Conservation (phyloP, 2,113 vertebrate genomes). For the Morone saxatilis region DNA sequence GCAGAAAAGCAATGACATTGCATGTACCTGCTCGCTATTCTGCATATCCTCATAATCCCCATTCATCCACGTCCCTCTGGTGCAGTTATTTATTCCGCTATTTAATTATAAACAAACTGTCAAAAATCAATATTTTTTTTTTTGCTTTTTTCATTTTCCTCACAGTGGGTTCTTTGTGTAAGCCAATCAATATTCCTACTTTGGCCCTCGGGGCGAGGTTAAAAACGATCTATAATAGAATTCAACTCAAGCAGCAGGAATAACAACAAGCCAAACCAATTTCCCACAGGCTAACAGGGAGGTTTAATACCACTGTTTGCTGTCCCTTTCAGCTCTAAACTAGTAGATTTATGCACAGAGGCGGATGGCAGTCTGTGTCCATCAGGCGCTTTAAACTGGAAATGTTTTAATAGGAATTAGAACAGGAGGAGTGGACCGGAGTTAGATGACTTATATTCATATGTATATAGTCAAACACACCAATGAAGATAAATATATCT, state of each 20-base stretch:
- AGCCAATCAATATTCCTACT: conserved; percentile 69
- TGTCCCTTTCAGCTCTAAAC: conserved; percentile 18
- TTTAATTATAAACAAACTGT: conserved; percentile 70
- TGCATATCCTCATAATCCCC: conserved; percentile 39
- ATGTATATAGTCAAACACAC: neutral
- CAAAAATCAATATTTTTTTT: conserved; percentile 71
- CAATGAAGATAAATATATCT: neutral
- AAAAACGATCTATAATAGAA: conserved; percentile 69
- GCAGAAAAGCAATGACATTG: neutral
- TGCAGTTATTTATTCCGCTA: conserved; percentile 38
- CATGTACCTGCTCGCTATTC: conserved; percentile 13
- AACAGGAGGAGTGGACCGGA: neutral
- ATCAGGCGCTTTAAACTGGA: conserved; percentile 3
- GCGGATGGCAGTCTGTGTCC: neutral
- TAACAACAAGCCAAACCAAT: conserved; percentile 65
- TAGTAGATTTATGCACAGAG: neutral
- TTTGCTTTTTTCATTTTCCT: conserved; percentile 52
- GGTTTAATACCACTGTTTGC: conserved; percentile 6
- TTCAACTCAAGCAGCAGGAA: conserved; percentile 68
- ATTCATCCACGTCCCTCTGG: conserved; percentile 2
- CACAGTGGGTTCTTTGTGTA: conserved; percentile 59
- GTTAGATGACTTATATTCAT: neutral
- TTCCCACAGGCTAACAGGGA: conserved; percentile 48
- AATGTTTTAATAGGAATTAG: neutral
- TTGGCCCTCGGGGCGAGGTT: conserved; percentile 57